phyloP scores from a whole-genome alignment of 2,888 invertebrate genomes.

The Leptura quadrifasciata region DNA sequence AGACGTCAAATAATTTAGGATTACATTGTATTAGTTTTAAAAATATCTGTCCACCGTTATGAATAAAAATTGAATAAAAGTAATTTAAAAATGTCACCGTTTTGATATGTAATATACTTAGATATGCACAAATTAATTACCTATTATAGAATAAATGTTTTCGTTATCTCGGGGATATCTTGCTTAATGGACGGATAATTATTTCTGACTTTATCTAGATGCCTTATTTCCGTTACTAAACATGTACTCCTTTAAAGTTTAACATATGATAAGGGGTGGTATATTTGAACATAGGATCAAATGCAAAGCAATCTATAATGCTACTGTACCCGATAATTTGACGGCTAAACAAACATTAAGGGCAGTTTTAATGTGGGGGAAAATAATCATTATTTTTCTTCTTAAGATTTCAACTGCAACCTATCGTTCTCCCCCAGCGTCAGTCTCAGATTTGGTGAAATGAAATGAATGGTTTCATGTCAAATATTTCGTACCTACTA shows the following conservation, averaged over 20 bases:
- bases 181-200: constrained; percentile 45
- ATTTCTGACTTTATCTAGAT: constrained; percentile 54
- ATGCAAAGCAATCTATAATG: constrained; percentile 33
- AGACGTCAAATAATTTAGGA: background rate
- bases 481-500: background rate
- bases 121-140: background rate
- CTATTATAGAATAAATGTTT: background rate
- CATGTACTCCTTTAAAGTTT: constrained; percentile 2
- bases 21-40: constrained; percentile 10
- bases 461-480: background rate
- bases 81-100: constrained; percentile 2
- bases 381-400: constrained; percentile 32
- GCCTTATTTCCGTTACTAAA: constrained; percentile 56
- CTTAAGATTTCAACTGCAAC: background rate
- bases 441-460: constrained; percentile 1
- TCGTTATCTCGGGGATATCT: constrained; percentile 20
- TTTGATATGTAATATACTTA: constrained; percentile 1
- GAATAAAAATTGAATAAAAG: constrained; percentile 8
- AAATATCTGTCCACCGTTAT: background rate
- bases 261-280: constrained; percentile 22
- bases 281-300: constrained; percentile 26
- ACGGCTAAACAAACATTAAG: constrained; percentile 36
- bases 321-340: constrained; percentile 38
- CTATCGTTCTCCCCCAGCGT: constrained; percentile 16
- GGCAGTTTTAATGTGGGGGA: constrained; percentile 23